Percentiles rank a stretch among this genome's conserved stretches.
Evolutionary conservation across 2,113 vertebrate genomes (phyloP).

Genomic region (Podiceps cristatus): DNA sequence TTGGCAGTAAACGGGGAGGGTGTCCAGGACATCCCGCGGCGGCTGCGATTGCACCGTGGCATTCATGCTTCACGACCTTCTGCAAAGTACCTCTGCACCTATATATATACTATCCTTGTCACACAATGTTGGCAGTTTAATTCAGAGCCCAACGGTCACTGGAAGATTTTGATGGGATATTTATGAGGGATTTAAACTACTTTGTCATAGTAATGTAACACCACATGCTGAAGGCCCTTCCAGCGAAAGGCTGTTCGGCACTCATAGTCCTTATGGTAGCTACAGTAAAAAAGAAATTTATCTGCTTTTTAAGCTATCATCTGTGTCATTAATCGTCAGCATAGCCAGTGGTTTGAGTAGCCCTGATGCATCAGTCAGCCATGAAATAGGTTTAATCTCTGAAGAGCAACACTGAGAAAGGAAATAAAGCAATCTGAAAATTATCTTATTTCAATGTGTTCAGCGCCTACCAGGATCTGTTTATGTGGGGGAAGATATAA

Average conservation of each 20-base stretch:
- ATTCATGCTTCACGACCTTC: not conserved
- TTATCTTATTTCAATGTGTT: not conserved
- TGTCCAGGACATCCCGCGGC: rapidly evolving
- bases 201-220: not conserved
- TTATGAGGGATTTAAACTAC: not conserved
- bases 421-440: not conserved
- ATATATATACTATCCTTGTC: not conserved
- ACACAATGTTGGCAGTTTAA: not conserved
- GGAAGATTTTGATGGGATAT: not conserved
- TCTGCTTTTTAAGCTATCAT: not conserved
- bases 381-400: not conserved
- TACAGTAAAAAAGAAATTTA: not conserved
- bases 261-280: rapidly evolving
- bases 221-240: not conserved
- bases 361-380: not conserved
- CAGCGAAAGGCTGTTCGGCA: not conserved
- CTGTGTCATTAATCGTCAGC: not conserved
- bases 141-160: not conserved
- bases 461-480: not conserved
- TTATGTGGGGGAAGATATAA: not conserved
- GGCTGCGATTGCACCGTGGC: not conserved
- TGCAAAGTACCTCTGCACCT: not conserved
- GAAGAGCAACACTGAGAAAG: not conserved
- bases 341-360: not conserved
- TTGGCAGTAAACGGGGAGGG: not conserved